Conservation (phyloP, 2,888 invertebrate genomes). For the Leptopilina syphax region DNA sequence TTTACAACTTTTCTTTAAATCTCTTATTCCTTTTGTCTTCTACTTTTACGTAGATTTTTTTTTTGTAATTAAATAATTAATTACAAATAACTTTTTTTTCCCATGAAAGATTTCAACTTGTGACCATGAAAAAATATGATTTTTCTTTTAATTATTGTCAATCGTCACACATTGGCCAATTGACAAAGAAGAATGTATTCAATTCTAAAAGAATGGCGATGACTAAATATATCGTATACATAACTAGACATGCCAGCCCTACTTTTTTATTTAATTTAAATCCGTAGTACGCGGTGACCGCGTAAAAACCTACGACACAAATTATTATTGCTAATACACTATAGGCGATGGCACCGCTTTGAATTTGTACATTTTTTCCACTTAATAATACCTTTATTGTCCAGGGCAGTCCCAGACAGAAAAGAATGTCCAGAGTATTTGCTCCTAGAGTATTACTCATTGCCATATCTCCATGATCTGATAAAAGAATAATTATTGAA, state of each 20-base stretch:
- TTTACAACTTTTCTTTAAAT: neutral
- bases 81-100: neutral
- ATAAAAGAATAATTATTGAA: neutral
- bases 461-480: conserved; percentile 91
- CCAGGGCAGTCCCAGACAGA: conserved; percentile 92
- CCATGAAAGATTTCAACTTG: neutral
- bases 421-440: conserved; percentile 89
- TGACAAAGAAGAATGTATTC: conserved; percentile 81
- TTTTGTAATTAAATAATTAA: too few species aligned
- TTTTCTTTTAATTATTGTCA: neutral
- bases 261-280: conserved; percentile 84
- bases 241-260: conserved; percentile 82
- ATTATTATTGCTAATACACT: conserved; percentile 87
- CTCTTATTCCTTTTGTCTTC: neutral
- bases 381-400: conserved; percentile 84
- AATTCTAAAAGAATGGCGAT: conserved; percentile 89
- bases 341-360: conserved; percentile 89
- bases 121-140: neutral
- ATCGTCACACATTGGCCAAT: conserved; percentile 65
- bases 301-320: conserved; percentile 85
- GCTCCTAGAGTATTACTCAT: conserved; percentile 92
- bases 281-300: conserved; percentile 83
- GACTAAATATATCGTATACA: conserved; percentile 85
- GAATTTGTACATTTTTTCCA: conserved; percentile 81
- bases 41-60: neutral